Evolutionary conservation across 2,113 vertebrate species (phyloP).

Genomic region (Megalops atlanticus): DNA sequence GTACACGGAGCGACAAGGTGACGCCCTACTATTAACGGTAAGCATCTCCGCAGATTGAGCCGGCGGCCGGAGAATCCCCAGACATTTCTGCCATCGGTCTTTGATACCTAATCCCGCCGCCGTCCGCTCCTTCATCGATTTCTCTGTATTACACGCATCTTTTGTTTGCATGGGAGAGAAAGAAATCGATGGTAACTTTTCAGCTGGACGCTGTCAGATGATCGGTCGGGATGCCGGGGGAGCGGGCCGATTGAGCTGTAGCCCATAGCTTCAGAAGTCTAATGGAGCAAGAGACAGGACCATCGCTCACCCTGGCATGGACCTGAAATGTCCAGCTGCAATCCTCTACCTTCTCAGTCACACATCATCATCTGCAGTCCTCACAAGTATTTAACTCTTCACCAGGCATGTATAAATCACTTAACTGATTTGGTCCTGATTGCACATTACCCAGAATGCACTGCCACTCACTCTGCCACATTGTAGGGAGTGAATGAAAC

Average conservation of each 20-base stretch:
- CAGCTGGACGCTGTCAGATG: neutral
- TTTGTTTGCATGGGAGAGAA: neutral
- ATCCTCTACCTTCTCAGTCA: neutral
- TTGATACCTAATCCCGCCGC: neutral
- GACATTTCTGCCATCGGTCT: neutral
- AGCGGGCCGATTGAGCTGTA: neutral
- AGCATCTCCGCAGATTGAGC: too few relatives aligned
- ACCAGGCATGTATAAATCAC: neutral
- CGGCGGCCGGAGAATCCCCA: neutral
- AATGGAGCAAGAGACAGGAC: constrained; percentile 13
- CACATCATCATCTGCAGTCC: constrained; percentile 1
- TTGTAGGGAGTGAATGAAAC: neutral
- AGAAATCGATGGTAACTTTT: constrained; percentile 10
- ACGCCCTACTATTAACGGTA: too few relatives aligned
- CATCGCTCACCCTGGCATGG: neutral
- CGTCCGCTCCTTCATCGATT: neutral
- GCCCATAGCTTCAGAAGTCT: neutral
- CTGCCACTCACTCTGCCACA: neutral
- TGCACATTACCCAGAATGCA: neutral
- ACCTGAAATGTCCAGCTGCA: neutral
- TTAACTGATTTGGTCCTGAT: neutral
- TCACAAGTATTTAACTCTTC: neutral
- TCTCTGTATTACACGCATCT: neutral
- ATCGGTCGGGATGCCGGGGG: neutral
- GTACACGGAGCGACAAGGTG: too few relatives aligned